Base-by-base conservation (phyloP, 2,888 invertebrate species). In the Sussaba pulchella region DNA sequence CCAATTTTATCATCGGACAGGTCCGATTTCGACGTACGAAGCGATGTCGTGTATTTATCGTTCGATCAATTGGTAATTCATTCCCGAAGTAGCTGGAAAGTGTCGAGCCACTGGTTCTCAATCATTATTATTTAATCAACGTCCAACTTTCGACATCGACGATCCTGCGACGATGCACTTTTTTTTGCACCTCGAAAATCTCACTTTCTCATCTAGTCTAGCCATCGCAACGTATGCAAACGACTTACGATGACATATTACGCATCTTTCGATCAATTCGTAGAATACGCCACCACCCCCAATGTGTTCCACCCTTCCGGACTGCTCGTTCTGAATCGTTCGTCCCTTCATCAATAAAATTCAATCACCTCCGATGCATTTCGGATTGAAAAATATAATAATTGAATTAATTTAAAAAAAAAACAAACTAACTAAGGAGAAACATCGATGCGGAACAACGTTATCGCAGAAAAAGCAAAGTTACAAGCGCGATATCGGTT, bases 341-440 rank as follows among this genome's bases (percentile, higher is more conserved):
- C 69, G 47, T 45, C 67, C 81, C 70, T 74, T 70, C 81, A 81
- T 81, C 73, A 77, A 77, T 57, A 77, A 57, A 70, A 70, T 57
- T 43, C 12, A 10, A 79, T 64, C 74, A 59, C 41, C 50, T 36
- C 26, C 70, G 64, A 78, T 59, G 59, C 14, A 59, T n/a, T 14
- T 43, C 41, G 41, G 78, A 82, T 54, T 24, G 45, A 63, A 26
- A 63, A 63, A 24, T 17, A 36, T 17, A n/a, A n/a, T n/a, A n/a
- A n/a, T 36, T 39, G 54, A 82, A 72, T n/a, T n/a, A 72, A 67
- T 61, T n/a, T 31, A 21, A 74, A 64, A 78, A 67, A 50, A 4
- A 61, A 45, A 57, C 63, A 50, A 63, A 67, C 52, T 43, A 50
- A 82, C 52, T 41, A 63, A 83, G 81, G 41, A 17, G 61, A 80